Evolutionary conservation across 2,113 vertebrate genomes (phyloP).

Genomic region (Nannospalax galili): DNA sequence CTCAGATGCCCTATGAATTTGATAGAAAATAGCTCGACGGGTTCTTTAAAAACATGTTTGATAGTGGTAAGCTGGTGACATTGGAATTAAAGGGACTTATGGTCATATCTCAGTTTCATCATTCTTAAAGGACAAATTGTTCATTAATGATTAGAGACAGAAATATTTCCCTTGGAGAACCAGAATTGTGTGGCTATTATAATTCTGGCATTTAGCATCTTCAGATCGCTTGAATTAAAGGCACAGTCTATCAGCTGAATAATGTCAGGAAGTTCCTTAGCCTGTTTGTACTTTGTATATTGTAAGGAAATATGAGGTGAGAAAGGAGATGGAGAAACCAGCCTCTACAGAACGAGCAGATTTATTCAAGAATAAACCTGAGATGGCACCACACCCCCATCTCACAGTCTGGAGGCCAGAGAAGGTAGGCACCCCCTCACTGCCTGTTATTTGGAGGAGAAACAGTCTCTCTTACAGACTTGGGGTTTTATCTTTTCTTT

Average conservation of each 20-base stretch:
- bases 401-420: too few relatives aligned
- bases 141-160: background rate
- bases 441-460: too few relatives aligned
- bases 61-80: background rate
- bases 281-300: background rate
- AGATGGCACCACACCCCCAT: too few relatives aligned
- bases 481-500: too few relatives aligned
- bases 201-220: background rate
- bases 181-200: background rate
- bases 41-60: background rate
- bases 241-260: too few relatives aligned
- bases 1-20: background rate
- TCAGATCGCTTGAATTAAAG: background rate
- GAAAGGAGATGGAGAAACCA: too few relatives aligned
- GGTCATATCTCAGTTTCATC: background rate
- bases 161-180: background rate
- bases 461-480: too few relatives aligned
- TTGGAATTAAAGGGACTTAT: background rate
- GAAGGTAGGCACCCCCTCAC: too few relatives aligned
- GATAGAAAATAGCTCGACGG: background rate
- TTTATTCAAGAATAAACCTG: too few relatives aligned
- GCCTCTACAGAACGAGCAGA: too few relatives aligned
- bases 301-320: too few relatives aligned
- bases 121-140: background rate
- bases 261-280: background rate